A percentile compares a stretch with the other conserved stretches of the same genome.
These are phyloP conservation scores for Taurulus bubalis DNA, from an alignment of 2,113 vertebrate genomes.

Conservation along the genomic window DNA sequence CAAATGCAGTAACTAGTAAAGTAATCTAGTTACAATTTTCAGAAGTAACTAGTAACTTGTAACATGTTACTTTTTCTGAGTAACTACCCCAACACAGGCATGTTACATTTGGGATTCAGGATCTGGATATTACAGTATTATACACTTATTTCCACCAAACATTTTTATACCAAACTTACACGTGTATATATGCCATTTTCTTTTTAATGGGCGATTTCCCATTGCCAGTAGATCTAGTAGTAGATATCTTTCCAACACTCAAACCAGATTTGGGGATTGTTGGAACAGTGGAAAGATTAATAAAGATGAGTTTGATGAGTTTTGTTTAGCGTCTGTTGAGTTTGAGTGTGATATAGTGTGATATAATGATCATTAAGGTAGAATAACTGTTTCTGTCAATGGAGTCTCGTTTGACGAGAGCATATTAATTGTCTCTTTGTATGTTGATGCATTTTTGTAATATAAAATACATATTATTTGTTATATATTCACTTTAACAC, in stretches of 20 bases:
- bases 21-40: no score
- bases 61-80: no score
- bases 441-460: background rate
- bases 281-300: no score
- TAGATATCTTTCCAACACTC: background rate
- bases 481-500: background rate
- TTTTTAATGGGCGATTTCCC: no score
- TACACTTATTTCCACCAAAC: background rate
- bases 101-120: background rate
- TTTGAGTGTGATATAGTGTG: background rate
- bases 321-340: background rate
- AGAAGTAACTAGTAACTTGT: no score
- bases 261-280: background rate
- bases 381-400: background rate
- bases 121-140: background rate
- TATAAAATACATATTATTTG: no score
- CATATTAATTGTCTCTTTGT: background rate
- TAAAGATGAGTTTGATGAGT: background rate
- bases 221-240: no score
- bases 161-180: no score
- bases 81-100: no score
- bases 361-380: background rate
- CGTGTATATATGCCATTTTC: no score
- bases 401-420: background rate
- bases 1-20: no score